Evolutionary conservation across 2,888 invertebrate genomes (phyloP).

Genomic region (Lycocerus yunnanus): DNA sequence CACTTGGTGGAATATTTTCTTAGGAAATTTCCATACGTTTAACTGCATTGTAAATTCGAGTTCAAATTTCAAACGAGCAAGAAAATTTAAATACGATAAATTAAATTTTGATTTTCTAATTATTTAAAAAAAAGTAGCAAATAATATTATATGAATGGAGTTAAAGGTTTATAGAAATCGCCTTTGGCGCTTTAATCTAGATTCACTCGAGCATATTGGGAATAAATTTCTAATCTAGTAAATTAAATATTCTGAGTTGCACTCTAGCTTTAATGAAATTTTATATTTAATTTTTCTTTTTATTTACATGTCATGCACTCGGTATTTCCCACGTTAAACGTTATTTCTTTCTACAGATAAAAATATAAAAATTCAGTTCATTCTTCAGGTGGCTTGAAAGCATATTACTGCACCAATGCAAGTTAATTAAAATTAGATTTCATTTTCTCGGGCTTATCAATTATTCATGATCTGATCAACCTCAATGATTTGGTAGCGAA

Average conservation of each 20-base stretch:
- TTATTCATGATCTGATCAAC: background rate
- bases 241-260: background rate
- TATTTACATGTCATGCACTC: background rate
- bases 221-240: background rate
- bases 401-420: background rate
- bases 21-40: background rate
- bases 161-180: too few species aligned
- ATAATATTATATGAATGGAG: too few species aligned
- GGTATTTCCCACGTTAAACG: background rate
- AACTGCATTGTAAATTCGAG: too few species aligned
- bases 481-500: background rate
- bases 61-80: too few species aligned
- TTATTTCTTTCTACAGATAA: background rate
- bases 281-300: background rate
- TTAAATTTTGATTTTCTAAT: too few species aligned
- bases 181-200: too few species aligned
- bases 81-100: too few species aligned
- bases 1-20: background rate
- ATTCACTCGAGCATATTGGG: background rate
- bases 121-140: too few species aligned
- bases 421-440: background rate
- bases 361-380: background rate
- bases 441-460: background rate
- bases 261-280: background rate
- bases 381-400: background rate